These are phyloP conservation scores for Glomeris maerens DNA, from an alignment of 1,140 invertebrate genomes.

Conservation along the genomic window DNA sequence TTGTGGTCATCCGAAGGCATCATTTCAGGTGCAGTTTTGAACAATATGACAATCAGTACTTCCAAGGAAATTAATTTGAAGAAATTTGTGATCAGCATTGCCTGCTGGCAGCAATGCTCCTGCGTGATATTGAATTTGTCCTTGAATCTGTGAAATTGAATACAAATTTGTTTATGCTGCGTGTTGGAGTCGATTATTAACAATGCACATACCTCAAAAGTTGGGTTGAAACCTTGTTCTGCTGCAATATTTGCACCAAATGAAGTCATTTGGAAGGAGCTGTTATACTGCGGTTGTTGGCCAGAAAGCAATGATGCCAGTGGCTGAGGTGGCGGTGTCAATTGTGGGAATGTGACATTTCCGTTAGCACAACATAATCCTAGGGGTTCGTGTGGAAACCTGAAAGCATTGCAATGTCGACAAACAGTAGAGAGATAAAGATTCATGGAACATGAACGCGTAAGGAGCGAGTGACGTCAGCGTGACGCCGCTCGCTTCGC, in stretches of 20 bases:
- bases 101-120: conserved; percentile 13
- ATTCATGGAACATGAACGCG: too few species aligned
- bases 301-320: conserved; percentile 18
- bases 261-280: conserved; percentile 30
- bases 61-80: conserved; percentile 9
- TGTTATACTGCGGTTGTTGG: conserved; percentile 24
- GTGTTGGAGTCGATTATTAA: too few species aligned
- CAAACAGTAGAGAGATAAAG: conserved; percentile 25
- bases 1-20: conserved; percentile 13
- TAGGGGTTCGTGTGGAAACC: conserved; percentile 27
- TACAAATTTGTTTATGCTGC: too few species aligned
- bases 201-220: conserved; percentile 19
- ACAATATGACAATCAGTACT: conserved; percentile 16
- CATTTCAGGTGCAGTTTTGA: conserved; percentile 16
- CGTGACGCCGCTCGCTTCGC: too few species aligned
- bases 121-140: conserved; percentile 16
- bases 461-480: too few species aligned
- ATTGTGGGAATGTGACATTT: conserved; percentile 25
- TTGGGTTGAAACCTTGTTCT: conserved; percentile 5
- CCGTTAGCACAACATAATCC: conserved; percentile 30
- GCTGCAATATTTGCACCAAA: conserved; percentile 21
- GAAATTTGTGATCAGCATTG: conserved; percentile 9
- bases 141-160: too few species aligned
- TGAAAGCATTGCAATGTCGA: conserved; percentile 28
- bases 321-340: conserved; percentile 17